These are phyloP conservation scores for Xenotilapia longispinis DNA, from an alignment of 2,113 vertebrate genomes.

Conservation along the genomic window DNA sequence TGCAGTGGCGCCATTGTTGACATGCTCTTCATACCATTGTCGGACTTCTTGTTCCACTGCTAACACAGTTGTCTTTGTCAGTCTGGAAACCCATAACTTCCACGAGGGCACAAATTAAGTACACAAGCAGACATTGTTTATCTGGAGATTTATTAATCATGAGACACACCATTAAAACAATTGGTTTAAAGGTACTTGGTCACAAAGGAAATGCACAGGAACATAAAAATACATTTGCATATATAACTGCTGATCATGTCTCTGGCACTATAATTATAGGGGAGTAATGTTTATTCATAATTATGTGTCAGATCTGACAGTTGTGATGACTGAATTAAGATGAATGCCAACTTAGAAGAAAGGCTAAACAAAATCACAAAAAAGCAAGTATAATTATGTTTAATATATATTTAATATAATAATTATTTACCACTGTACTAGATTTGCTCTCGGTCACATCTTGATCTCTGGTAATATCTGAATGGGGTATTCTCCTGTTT, in stretches of 20 bases:
- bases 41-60: slow-evolving; percentile 9
- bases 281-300: not conserved
- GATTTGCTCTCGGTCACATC: not conserved
- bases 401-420: not conserved
- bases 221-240: not conserved
- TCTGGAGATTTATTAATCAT: slow-evolving; percentile 12
- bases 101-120: slow-evolving; percentile 4
- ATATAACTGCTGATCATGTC: not conserved
- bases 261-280: not conserved
- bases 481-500: not conserved
- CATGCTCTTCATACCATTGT: slow-evolving; percentile 29
- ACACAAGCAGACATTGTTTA: not conserved
- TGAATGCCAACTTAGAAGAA: not conserved
- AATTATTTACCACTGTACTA: not conserved
- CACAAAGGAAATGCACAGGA: not conserved
- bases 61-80: slow-evolving; percentile 28
- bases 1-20: slow-evolving; percentile 23
- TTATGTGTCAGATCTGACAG: not conserved
- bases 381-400: not conserved
- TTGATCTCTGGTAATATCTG: not conserved
- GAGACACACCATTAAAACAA: not conserved
- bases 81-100: not conserved
- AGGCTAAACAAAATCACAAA: not conserved
- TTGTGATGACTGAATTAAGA: not conserved
- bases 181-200: not conserved